Percentiles rank a stretch among this genome's conserved stretches.
phyloP scores from a whole-genome alignment of 2,797 vertebrate species.

The Hydrolagus colliei region DNA sequence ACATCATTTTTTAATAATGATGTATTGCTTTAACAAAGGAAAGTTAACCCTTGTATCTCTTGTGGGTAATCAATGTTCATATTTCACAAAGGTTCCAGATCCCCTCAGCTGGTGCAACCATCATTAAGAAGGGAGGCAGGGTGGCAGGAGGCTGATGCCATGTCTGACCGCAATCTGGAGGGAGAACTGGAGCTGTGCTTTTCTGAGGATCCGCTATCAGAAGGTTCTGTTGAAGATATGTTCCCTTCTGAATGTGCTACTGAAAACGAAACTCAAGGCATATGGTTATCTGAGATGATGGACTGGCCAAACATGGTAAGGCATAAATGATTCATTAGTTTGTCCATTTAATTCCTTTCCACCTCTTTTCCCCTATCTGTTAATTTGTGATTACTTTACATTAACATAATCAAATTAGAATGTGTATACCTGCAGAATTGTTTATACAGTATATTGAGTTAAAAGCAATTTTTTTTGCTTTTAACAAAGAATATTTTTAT shows the following conservation, averaged over 20 bases:
- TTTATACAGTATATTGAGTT: too few species aligned
- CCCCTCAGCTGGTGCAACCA: slow-evolving; percentile 56
- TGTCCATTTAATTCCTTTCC: not conserved
- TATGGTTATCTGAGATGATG: slow-evolving; percentile 48
- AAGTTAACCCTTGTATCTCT: not conserved
- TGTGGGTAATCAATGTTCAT: not conserved
- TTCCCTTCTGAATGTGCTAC: slow-evolving; percentile 65
- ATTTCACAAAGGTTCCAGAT: slow-evolving; percentile 54
- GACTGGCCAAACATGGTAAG: slow-evolving; percentile 38
- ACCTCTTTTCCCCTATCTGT: not conserved
- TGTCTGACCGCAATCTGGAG: slow-evolving; percentile 48
- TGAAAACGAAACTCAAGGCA: slow-evolving; percentile 63
- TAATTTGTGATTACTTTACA: too few species aligned
- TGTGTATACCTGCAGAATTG: too few species aligned
- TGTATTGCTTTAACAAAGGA: not conserved
- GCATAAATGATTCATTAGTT: not conserved
- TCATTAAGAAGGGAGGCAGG: slow-evolving; percentile 59
- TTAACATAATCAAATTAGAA: too few species aligned
- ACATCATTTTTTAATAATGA: not conserved
- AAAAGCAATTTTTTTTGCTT: too few species aligned
- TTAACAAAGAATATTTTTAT: too few species aligned
- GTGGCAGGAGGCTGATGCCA: slow-evolving; percentile 65
- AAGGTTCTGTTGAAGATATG: slow-evolving; percentile 66
- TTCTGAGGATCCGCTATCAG: slow-evolving; percentile 70
- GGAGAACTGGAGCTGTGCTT: slow-evolving; percentile 67